These are phyloP conservation scores for Sinelater perroti DNA, from an alignment of 2,888 invertebrate species.

Conservation along the genomic window DNA sequence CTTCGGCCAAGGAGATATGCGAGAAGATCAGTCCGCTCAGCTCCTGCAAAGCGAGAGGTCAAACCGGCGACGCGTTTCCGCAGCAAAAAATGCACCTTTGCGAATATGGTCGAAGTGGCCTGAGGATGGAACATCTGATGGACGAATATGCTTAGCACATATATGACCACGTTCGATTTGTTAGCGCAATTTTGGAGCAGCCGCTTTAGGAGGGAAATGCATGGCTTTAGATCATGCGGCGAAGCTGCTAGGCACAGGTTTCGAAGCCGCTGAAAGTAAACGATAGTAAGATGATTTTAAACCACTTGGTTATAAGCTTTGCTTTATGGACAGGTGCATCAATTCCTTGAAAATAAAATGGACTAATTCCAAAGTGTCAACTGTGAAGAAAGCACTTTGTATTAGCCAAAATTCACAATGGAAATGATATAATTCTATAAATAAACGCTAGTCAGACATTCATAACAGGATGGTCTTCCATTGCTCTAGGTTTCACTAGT, in stretches of 20 bases:
- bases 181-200: slow-evolving; percentile 5
- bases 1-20: slow-evolving; percentile 8
- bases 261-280: slow-evolving; percentile 24
- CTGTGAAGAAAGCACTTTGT: no score
- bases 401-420: no score
- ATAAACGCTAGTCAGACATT: no score
- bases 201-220: slow-evolving; percentile 18
- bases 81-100: no score
- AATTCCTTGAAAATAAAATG: no score
- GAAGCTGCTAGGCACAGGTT: slow-evolving; percentile 18
- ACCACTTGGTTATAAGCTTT: no score
- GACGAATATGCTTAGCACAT: slow-evolving; percentile 25
- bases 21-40: slow-evolving; percentile 24
- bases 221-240: slow-evolving; percentile 27
- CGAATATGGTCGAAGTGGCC: slow-evolving; percentile 19
- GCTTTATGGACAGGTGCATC: no score
- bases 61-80: neutral
- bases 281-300: no score
- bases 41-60: slow-evolving; percentile 15
- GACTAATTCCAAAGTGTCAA: no score
- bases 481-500: no score
- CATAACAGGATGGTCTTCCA: no score
- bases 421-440: no score
- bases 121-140: slow-evolving; percentile 25
- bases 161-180: slow-evolving; percentile 16